phyloP scores from a whole-genome alignment of 1,140 invertebrate genomes.

The Papilio polyxenes region DNA sequence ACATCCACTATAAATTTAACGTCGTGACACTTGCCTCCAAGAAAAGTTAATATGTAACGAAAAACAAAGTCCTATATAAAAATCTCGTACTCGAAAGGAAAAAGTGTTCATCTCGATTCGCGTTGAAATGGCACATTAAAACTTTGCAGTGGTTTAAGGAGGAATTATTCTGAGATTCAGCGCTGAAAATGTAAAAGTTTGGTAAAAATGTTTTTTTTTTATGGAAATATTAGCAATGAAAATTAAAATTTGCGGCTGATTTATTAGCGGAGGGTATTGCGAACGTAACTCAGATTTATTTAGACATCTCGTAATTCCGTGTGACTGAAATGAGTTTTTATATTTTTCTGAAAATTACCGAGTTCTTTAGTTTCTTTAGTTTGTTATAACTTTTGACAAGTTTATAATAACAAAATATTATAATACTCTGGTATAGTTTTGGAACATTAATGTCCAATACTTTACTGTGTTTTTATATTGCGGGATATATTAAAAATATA shows the following conservation, averaged over 20 bases:
- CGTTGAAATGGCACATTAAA: conserved; percentile 45
- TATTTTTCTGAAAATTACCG: background rate
- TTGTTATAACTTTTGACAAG: background rate
- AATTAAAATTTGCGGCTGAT: conserved; percentile 16
- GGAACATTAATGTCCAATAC: no score
- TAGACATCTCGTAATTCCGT: conserved; percentile 12
- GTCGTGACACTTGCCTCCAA: background rate
- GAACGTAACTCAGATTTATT: background rate
- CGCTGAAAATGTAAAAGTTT: conserved; percentile 17
- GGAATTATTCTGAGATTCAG: conserved; percentile 17
- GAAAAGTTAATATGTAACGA: conserved; percentile 24
- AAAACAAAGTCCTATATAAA: conserved; percentile 16
- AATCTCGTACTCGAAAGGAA: background rate
- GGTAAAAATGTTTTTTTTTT: conserved; percentile 16
- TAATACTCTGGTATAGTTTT: background rate
- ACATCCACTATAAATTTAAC: conserved; percentile 21
- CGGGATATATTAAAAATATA: background rate
- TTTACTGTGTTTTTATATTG: background rate
- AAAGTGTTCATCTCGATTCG: conserved; percentile 13
- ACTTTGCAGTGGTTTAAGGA: conserved; percentile 41
- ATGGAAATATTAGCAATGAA: conserved; percentile 19
- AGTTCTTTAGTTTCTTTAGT: background rate
- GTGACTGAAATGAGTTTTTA: background rate
- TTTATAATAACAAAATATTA: background rate
- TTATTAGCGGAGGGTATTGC: conserved; percentile 19